Percentiles rank a stretch among this genome's conserved stretches.
Conservation (phyloP, 2,888 invertebrate species). For the Acanthosoma haemorrhoidale region DNA sequence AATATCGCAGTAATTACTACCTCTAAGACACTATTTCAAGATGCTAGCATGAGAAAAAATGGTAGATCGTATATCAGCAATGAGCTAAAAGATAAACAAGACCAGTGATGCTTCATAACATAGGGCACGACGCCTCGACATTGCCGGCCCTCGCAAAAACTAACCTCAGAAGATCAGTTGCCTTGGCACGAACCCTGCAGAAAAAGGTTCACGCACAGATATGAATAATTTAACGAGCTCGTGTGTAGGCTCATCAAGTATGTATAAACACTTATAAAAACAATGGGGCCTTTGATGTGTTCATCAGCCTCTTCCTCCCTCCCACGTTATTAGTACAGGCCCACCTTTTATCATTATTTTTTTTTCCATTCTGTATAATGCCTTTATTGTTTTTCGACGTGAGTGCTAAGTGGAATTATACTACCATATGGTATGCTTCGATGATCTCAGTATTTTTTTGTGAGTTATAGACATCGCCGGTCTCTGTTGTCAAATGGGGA, state of each 20-base stretch:
- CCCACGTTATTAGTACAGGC: neutral
- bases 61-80: too few relatives aligned
- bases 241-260: constrained; percentile 17
- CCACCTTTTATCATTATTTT: neutral
- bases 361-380: neutral
- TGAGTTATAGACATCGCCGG: too few relatives aligned
- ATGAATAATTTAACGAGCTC: constrained; percentile 16
- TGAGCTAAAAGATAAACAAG: too few relatives aligned
- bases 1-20: too few relatives aligned
- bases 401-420: neutral
- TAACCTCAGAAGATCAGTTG: neutral
- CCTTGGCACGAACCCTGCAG: neutral
- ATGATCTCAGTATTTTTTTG: too few relatives aligned
- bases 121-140: too few relatives aligned
- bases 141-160: neutral
- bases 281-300: constrained; percentile 21
- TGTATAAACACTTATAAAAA: constrained; percentile 24
- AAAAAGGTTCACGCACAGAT: neutral
- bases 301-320: constrained; percentile 1
- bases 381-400: neutral
- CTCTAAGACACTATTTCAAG: too few relatives aligned
- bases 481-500: too few relatives aligned
- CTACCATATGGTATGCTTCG: neutral
- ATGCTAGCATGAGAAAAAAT: too few relatives aligned
- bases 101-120: too few relatives aligned